Conservation (phyloP, 2,113 vertebrate genomes). For the Phoenicopterus ruber region DNA sequence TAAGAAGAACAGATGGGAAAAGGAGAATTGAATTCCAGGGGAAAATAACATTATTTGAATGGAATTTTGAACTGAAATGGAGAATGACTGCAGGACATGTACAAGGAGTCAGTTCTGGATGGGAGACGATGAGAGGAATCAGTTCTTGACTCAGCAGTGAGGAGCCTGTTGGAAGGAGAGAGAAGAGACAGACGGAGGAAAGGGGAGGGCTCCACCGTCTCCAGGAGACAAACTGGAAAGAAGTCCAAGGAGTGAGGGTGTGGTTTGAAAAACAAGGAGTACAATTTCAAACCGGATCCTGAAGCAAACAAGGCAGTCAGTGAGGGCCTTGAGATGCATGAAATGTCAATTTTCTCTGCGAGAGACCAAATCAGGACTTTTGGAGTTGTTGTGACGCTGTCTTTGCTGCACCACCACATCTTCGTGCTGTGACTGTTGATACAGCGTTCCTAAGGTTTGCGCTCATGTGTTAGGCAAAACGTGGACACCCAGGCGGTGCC, state of each 20-base stretch:
- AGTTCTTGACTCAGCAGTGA: not conserved
- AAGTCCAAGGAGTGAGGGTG: slow-evolving; percentile 19
- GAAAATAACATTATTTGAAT: not conserved
- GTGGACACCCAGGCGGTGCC: not conserved
- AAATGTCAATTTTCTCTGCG: not conserved
- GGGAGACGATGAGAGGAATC: not conserved
- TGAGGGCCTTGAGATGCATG: not conserved
- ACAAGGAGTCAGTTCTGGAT: not conserved
- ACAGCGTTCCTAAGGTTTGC: not conserved
- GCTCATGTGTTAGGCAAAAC: not conserved
- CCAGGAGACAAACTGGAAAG: slow-evolving; percentile 32
- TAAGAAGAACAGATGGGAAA: not conserved
- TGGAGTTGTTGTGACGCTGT: not conserved
- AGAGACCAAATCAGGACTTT: not conserved
- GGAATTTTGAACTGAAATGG: not conserved
- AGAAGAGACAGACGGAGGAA: not conserved
- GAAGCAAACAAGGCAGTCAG: not conserved
- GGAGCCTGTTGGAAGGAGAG: not conserved
- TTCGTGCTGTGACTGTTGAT: not conserved
- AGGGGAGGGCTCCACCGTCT: not conserved
- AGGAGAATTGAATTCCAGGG: not conserved
- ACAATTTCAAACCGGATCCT: slow-evolving; percentile 15
- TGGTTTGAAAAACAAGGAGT: slow-evolving; percentile 47
- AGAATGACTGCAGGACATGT: not conserved
- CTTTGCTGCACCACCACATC: not conserved